phyloP scores from a whole-genome alignment of 2,113 vertebrate genomes.

The Scomber scombrus region DNA sequence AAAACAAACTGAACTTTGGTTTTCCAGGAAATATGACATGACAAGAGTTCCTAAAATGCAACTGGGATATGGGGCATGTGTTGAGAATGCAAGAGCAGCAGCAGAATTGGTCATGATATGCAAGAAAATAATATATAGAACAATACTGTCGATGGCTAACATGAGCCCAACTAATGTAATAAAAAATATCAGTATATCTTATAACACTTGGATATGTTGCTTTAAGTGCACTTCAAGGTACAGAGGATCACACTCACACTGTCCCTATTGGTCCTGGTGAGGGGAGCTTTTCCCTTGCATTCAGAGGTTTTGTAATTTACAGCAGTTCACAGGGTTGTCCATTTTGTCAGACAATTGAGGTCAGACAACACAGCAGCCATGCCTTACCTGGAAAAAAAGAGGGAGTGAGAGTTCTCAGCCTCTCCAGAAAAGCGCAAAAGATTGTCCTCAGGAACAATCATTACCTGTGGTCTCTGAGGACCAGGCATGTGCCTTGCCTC shows the following conservation, averaged over 20 bases:
- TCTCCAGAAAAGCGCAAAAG: too few species aligned
- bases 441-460: neutral
- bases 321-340: too few species aligned
- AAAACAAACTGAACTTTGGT: neutral
- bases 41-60: neutral
- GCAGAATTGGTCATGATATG: neutral
- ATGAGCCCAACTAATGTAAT: too few species aligned
- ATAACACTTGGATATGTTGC: slow-evolving; percentile 4
- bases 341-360: too few species aligned
- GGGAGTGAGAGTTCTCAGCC: too few species aligned
- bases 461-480: neutral
- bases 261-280: neutral
- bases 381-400: too few species aligned
- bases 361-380: too few species aligned
- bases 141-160: too few species aligned
- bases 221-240: neutral
- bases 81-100: neutral
- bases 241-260: neutral
- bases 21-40: neutral
- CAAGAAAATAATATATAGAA: neutral
- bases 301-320: neutral
- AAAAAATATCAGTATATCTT: neutral
- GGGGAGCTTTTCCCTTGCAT: neutral
- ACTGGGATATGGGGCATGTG: neutral
- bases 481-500: neutral